Evolutionary conservation across 2,888 invertebrate species (phyloP).

Genomic region (Xestia sexstrigata): DNA sequence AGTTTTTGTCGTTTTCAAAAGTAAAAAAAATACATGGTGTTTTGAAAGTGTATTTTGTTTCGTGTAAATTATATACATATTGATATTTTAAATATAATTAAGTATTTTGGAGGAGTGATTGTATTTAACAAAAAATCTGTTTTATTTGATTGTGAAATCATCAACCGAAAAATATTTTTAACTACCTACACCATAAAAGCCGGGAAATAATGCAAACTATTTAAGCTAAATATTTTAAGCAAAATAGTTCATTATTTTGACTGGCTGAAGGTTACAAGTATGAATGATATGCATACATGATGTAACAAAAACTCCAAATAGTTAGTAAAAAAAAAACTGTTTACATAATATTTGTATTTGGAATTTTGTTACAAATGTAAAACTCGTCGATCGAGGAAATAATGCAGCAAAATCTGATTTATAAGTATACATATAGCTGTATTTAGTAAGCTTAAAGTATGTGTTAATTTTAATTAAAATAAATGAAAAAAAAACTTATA

Average conservation of each 20-base stretch:
- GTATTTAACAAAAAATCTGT: background rate
- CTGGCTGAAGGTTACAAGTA: constrained; percentile 14
- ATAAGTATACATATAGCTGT: constrained; percentile 83
- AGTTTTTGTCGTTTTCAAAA: constrained; percentile 26
- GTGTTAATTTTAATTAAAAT: constrained; percentile 71
- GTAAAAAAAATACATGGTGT: constrained; percentile 22
- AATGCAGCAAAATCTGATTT: constrained; percentile 70
- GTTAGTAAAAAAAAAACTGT: constrained; percentile 28
- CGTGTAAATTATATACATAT: constrained; percentile 56
- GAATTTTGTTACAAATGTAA: constrained; percentile 40
- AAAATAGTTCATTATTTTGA: constrained; percentile 41
- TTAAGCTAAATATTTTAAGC: constrained; percentile 14
- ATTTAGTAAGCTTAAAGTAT: constrained; percentile 77
- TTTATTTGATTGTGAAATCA: constrained; percentile 25
- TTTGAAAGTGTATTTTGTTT: constrained; percentile 55
- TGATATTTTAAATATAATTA: constrained; percentile 42
- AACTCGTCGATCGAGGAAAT: constrained; percentile 12
- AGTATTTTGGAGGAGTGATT: constrained; percentile 34
- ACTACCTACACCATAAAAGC: constrained; percentile 13
- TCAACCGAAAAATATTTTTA: constrained; percentile 53
- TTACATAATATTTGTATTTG: constrained; percentile 23
- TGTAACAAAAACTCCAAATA: constrained; percentile 39
- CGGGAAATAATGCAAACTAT: constrained; percentile 29
- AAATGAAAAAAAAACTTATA: constrained; percentile 74
- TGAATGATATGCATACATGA: constrained; percentile 9